A percentile compares a stretch with the other conserved stretches of the same genome.
Evolutionary conservation across 2,888 invertebrate genomes (phyloP).

Genomic region (Sphaerophoria rueppellii): DNA sequence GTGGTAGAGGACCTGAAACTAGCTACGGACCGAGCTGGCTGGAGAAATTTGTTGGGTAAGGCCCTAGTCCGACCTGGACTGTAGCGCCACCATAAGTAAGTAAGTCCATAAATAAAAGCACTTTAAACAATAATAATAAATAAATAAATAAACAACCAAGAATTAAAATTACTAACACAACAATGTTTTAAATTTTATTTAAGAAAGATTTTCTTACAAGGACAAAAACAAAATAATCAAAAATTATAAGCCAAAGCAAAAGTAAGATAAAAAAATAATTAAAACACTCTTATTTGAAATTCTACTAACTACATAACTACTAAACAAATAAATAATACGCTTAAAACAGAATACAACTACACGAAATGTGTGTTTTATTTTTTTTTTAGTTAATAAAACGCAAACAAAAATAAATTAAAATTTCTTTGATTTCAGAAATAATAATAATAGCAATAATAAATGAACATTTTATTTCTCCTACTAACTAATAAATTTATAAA

Average conservation of each 20-base stretch:
- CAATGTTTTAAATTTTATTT: conserved; percentile 37
- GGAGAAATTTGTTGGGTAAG: too few species aligned
- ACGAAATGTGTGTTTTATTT: conserved; percentile 42
- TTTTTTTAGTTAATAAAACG: background rate
- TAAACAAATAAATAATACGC: conserved; percentile 53
- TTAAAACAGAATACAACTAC: conserved; percentile 45
- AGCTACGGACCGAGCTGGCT: too few species aligned
- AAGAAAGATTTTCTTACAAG: conserved; percentile 18
- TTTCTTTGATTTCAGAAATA: background rate
- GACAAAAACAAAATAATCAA: conserved; percentile 17
- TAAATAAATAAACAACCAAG: conserved; percentile 16
- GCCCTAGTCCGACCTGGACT: too few species aligned
- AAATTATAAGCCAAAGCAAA: conserved; percentile 10
- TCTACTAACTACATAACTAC: conserved; percentile 41
- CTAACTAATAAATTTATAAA: conserved; percentile 48
- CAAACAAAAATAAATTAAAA: conserved; percentile 17
- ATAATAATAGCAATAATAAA: conserved; percentile 59
- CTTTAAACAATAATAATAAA: too few species aligned
- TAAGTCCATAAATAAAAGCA: too few species aligned
- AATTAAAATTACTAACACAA: conserved; percentile 35
- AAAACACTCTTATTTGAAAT: too few species aligned
- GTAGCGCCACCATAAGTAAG: too few species aligned
- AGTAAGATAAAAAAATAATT: conserved; percentile 23
- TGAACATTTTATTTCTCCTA: conserved; percentile 25
- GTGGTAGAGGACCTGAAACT: too few species aligned